phyloP scores from a whole-genome alignment of 2,888 invertebrate genomes.

The Nineta flava region DNA sequence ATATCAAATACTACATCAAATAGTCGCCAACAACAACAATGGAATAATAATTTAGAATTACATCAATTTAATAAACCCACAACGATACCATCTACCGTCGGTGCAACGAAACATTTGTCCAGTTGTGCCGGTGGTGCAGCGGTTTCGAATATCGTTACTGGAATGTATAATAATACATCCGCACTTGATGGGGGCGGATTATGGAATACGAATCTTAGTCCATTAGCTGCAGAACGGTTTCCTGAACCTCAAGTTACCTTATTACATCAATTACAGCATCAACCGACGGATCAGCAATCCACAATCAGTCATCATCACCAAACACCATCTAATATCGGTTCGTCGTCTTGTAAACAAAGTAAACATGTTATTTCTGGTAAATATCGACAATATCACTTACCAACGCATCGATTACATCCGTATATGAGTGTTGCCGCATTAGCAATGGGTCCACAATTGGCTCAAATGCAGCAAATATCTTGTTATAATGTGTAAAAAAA shows the following conservation, averaged over 20 bases:
- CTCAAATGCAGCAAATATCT: slow-evolving; percentile 38
- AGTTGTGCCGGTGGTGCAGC: slow-evolving; percentile 18
- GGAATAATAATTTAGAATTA: neutral
- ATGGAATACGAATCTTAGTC: slow-evolving; percentile 25
- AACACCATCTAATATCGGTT: neutral
- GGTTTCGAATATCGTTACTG: slow-evolving; percentile 13
- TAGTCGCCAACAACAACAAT: slow-evolving; percentile 20
- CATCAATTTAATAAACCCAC: slow-evolving; percentile 1
- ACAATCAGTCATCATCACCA: neutral
- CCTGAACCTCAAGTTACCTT: slow-evolving; percentile 5
- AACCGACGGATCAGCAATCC: neutral
- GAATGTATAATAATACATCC: slow-evolving; percentile 24
- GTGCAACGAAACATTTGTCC: slow-evolving; percentile 16
- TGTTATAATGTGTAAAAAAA: slow-evolving; percentile 41
- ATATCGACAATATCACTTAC: slow-evolving; percentile 36
- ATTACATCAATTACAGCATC: slow-evolving; percentile 7
- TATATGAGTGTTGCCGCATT: slow-evolving; percentile 32
- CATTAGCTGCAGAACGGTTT: slow-evolving; percentile 20
- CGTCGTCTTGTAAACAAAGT: neutral
- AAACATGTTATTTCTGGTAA: slow-evolving; percentile 27
- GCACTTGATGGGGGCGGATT: slow-evolving; percentile 19
- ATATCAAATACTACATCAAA: slow-evolving; percentile 16
- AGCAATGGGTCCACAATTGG: slow-evolving; percentile 30
- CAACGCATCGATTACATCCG: slow-evolving; percentile 39
- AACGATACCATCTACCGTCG: slow-evolving; percentile 9